phyloP scores from a whole-genome alignment of 2,797 vertebrate genomes.

The Acestrorhynchus altus region DNA sequence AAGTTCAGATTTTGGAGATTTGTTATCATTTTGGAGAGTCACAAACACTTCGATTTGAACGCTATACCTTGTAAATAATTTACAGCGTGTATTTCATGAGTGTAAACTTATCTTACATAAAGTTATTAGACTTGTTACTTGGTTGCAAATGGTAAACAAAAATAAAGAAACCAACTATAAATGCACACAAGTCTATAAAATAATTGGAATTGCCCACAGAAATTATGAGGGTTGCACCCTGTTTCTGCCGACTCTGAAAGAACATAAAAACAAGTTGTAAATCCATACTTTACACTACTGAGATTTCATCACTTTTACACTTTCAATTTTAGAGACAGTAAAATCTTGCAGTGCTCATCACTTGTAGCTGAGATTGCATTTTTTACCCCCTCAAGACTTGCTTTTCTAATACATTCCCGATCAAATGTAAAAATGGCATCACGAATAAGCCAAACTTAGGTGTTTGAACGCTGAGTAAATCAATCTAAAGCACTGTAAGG shows the following conservation, averaged over 20 bases:
- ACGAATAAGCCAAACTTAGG: slow-evolving; percentile 66
- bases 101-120: no score
- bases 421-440: background rate
- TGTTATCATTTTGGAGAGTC: no score
- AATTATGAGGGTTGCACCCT: background rate
- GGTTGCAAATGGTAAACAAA: no score
- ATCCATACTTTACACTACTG: slow-evolving; percentile 10
- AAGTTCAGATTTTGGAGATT: no score
- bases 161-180: background rate
- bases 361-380: background rate
- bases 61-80: no score
- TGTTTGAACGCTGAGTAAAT: slow-evolving; percentile 67
- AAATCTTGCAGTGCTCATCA: background rate
- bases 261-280: slow-evolving; percentile 23
- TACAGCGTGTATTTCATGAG: no score
- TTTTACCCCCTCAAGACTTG: background rate
- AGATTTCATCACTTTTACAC: slow-evolving; percentile 8
- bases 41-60: no score
- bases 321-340: slow-evolving; percentile 14
- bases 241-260: background rate
- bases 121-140: no score
- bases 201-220: background rate
- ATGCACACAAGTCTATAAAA: background rate
- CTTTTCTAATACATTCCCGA: background rate
- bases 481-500: slow-evolving; percentile 67